Evolutionary conservation across 2,113 vertebrate species (phyloP), one percentile per base, ranked within the genome.

Genomic region (Falcunculus frontatus): DNA sequence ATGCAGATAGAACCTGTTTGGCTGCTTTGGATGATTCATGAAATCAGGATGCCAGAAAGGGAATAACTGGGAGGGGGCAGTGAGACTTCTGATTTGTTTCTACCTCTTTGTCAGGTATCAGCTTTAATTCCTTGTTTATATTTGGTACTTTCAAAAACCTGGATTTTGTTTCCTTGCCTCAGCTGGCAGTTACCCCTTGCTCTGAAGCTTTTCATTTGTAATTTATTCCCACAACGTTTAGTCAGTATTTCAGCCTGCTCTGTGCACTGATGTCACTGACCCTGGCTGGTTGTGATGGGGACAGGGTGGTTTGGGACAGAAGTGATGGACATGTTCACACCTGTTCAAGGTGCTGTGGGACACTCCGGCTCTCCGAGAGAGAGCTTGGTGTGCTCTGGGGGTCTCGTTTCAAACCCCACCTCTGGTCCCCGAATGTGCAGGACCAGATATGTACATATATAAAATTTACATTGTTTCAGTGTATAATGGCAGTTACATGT

Each of bases 311-410:
- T 73, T 41, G 30, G 41, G 50, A 5, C 30, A 35, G 29, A 11
- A 69, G 26, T 1, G 2, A 2, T 4, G 23, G 13, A 19, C 2
- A 1, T 2, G 4, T 25, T 65, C n/a, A 30, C n/a, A 18, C 35
- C 41, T 33, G 23, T 69, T 56, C 55, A 35, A 6, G 33, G 56
- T 22, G 53, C 49, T 12, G 3, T 0, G 21, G 84, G 37, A 35
- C 14, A 13, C 0, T 0, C 33, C 7, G 49, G 52, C 60, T 47
- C 46, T 29, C 50, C 0, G 0, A 11, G 32, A 32, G 47, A 32
- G 21, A 76, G 35, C 21, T 21, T 35, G 26, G 9, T 67, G 46
- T 50, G 57, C 47, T 67, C n/a, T 42, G 72, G n/a, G 46, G n/a
- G 14, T 57, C 67, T 60, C 11, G 0, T 63, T 67, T 76, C 44